Conservation (phyloP, 2,888 invertebrate genomes). For the Acanthosoma haemorrhoidale region DNA sequence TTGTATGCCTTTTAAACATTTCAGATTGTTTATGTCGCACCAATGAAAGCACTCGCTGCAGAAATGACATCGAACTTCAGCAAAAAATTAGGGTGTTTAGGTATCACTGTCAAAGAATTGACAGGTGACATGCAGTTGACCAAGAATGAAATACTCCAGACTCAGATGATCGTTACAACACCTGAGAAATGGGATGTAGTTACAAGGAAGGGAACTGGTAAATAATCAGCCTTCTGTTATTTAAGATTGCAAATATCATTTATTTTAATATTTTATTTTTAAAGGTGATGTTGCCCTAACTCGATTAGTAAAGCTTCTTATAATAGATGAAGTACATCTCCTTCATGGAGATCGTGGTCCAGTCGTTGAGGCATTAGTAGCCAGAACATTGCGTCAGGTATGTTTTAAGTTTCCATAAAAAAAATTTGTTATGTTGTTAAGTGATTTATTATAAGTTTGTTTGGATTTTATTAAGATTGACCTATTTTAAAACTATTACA, state of each 20-base stretch:
- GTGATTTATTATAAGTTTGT: no score
- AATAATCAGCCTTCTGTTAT: background rate
- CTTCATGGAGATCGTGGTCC: conserved; percentile 96
- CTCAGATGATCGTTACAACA: conserved; percentile 96
- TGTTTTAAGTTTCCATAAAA: no score
- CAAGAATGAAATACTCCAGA: conserved; percentile 86
- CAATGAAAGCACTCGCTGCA: conserved; percentile 98
- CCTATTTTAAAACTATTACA: no score
- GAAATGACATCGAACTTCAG: conserved; percentile 97
- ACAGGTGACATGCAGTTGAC: conserved; percentile 98
- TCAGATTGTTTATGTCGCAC: conserved; percentile 95
- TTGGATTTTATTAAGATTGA: no score
- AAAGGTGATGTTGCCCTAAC: conserved; percentile 80
- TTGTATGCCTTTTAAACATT: conserved; percentile 35
- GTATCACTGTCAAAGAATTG: conserved; percentile 81
- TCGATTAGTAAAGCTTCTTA: conserved; percentile 83
- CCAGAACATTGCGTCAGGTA: conserved; percentile 83
- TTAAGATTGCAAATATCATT: background rate
- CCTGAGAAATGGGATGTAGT: conserved; percentile 99
- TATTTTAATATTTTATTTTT: conserved; percentile 35
- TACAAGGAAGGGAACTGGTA: conserved; percentile 83
- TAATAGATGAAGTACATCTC: conserved; percentile 95
- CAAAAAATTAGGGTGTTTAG: conserved; percentile 64
- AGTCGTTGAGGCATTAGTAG: conserved; percentile 94
- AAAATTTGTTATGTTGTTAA: no score